Conservation (phyloP, 2,797 vertebrate genomes). For the Pagetopsis macropterus region DNA sequence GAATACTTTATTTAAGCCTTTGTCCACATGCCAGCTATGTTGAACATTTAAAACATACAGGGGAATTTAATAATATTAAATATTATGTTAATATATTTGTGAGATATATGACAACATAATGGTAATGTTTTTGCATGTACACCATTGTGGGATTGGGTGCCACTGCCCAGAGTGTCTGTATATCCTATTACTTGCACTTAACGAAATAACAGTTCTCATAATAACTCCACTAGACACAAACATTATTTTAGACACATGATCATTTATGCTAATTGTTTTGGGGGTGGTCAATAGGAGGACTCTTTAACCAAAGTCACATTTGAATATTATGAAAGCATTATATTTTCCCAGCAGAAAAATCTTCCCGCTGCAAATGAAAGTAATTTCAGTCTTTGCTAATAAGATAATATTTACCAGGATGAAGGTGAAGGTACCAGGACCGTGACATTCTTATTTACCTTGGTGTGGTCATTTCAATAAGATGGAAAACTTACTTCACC, state of each 20-base stretch:
- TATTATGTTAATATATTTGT: background rate
- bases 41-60: background rate
- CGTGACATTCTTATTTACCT: background rate
- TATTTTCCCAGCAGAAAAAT: slow-evolving; percentile 30
- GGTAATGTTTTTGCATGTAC: background rate
- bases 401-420: slow-evolving; percentile 24
- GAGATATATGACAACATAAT: background rate
- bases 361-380: slow-evolving; percentile 42
- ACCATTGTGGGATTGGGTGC: background rate
- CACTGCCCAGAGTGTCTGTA: background rate
- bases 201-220: background rate
- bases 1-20: too few relatives aligned
- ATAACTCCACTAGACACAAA: slow-evolving; percentile 8
- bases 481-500: background rate
- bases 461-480: background rate
- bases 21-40: background rate
- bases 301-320: slow-evolving; percentile 23
- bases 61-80: background rate
- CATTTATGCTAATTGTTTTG: slow-evolving; percentile 38
- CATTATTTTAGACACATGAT: slow-evolving; percentile 2
- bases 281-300: background rate
- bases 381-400: slow-evolving; percentile 28
- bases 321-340: slow-evolving; percentile 21
- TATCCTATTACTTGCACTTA: background rate
- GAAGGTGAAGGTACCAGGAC: slow-evolving; percentile 6